Conservation (phyloP, 92 coral and sea anemone genomes). For the Parazoanthus darwini region DNA sequence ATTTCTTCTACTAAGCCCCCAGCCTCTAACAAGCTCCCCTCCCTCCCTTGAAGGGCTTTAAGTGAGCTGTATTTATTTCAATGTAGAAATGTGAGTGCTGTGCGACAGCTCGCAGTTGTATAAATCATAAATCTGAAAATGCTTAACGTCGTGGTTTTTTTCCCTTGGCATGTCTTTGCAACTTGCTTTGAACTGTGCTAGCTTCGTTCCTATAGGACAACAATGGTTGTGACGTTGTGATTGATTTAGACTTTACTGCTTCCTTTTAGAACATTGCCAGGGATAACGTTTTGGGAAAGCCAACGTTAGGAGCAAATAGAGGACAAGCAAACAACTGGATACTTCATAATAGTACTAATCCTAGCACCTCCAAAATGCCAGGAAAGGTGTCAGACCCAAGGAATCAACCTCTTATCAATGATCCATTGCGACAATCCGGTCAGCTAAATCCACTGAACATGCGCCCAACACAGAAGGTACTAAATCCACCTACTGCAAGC, state of each 20-base stretch:
- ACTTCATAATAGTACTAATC: background rate
- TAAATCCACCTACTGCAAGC: background rate
- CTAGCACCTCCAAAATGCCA: background rate
- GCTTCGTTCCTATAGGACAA: background rate
- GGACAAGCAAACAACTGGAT: background rate
- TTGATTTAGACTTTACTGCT: background rate
- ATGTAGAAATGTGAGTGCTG: no score
- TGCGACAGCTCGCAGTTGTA: no score
- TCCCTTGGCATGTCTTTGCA: no score
- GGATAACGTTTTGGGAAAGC: slow-evolving; percentile 19
- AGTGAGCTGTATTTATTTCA: no score
- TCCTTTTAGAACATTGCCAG: slow-evolving; percentile 7
- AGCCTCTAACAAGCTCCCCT: no score
- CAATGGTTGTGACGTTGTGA: background rate
- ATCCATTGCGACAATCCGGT: background rate
- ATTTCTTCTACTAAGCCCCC: no score
- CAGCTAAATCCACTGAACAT: slow-evolving; percentile 6
- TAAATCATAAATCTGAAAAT: no score
- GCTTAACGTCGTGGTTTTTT: no score
- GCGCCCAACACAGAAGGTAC: background rate
- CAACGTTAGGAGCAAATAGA: background rate
- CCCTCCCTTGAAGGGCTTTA: no score
- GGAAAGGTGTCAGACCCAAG: background rate
- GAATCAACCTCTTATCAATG: background rate
- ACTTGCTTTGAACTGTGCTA: no score